Conservation (phyloP, 2,888 invertebrate genomes). For the Troilus luridus region DNA sequence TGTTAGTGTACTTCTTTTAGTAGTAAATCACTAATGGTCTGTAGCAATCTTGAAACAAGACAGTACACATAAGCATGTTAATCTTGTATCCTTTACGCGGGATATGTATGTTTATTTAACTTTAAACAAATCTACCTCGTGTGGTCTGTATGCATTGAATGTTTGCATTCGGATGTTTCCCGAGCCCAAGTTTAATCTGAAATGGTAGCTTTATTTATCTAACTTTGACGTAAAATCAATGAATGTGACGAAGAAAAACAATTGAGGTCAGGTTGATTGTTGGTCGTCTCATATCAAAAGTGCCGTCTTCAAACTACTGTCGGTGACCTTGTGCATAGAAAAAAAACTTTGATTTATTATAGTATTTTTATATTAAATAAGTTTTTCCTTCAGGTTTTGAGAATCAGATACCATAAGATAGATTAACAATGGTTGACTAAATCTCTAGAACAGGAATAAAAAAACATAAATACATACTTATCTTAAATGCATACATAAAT, state of each 20-base stretch:
- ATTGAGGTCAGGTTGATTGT: neutral
- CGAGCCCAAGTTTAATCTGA: neutral
- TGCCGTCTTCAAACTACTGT: neutral
- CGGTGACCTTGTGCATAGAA: neutral
- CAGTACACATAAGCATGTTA: neutral
- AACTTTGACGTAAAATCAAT: slow-evolving; percentile 8
- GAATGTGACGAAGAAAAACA: slow-evolving; percentile 25
- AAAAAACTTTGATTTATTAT: too few relatives aligned
- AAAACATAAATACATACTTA: too few relatives aligned
- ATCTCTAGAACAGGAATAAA: too few relatives aligned
- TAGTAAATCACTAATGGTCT: neutral
- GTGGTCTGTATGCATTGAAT: neutral
- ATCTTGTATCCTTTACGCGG: neutral
- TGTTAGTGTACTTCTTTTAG: neutral
- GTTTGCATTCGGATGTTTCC: neutral
- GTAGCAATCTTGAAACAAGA: neutral
- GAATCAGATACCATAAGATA: too few relatives aligned
- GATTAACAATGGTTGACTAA: too few relatives aligned
- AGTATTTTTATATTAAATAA: too few relatives aligned
- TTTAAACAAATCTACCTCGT: neutral
- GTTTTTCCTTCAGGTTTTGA: too few relatives aligned
- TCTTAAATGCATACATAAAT: too few relatives aligned
- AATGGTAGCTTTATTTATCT: slow-evolving; percentile 15
- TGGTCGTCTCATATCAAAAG: neutral
- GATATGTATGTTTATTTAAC: neutral